Evolutionary conservation across 1,140 invertebrate genomes (phyloP).

Genomic region (Conus betulinus): DNA sequence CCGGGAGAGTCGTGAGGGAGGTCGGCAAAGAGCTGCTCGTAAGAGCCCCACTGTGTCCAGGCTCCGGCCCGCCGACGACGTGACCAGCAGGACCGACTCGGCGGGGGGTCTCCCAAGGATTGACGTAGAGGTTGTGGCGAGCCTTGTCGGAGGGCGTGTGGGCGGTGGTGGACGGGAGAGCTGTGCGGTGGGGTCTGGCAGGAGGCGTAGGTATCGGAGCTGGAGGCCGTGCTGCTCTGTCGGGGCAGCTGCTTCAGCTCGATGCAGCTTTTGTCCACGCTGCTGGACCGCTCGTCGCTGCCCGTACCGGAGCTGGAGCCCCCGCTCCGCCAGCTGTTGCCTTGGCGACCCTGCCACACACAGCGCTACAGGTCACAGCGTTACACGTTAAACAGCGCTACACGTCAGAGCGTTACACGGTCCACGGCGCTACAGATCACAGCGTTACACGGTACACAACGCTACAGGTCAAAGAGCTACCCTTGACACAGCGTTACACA

Average conservation of each 20-base stretch:
- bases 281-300: slow-evolving; percentile 13
- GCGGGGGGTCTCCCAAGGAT: slow-evolving; percentile 83
- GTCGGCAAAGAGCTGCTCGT: slow-evolving; percentile 43
- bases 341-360: not conserved
- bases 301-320: slow-evolving; percentile 17
- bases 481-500: too few species aligned
- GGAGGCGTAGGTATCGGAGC: slow-evolving; percentile 92
- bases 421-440: too few species aligned
- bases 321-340: not conserved
- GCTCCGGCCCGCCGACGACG: slow-evolving; percentile 11
- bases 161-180: slow-evolving; percentile 57
- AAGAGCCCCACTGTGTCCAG: not conserved
- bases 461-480: too few species aligned
- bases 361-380: not conserved
- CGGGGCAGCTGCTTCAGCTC: slow-evolving; percentile 83
- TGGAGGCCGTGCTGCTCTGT: slow-evolving; percentile 79
- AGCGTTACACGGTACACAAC: too few species aligned
- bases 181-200: slow-evolving; percentile 91
- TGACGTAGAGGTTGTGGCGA: slow-evolving; percentile 90
- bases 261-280: slow-evolving; percentile 78
- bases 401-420: too few species aligned
- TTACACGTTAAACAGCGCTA: too few species aligned
- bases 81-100: slow-evolving; percentile 7
- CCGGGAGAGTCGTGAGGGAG: not conserved
- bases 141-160: slow-evolving; percentile 43